phyloP scores from a whole-genome alignment of 1,140 invertebrate species.

The Drosophila guanche region DNA sequence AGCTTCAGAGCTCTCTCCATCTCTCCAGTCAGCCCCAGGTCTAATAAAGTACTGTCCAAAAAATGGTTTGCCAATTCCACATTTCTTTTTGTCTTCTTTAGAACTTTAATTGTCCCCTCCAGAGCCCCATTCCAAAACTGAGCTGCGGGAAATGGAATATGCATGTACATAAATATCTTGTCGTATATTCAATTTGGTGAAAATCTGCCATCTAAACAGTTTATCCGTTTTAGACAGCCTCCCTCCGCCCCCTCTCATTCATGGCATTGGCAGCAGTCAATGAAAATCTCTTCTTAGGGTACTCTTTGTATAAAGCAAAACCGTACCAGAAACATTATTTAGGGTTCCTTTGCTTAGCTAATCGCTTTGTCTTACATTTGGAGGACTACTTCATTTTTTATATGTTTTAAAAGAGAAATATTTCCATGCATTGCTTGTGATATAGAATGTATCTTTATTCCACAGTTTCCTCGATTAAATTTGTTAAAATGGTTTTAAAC shows the following conservation, averaged over 20 bases:
- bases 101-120: slow-evolving; percentile 55
- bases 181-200: slow-evolving; percentile 53
- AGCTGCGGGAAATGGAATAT: slow-evolving; percentile 10
- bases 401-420: too few species aligned
- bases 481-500: too few species aligned
- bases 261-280: slow-evolving; percentile 32
- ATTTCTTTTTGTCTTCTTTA: not conserved
- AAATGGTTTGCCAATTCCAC: slow-evolving; percentile 54
- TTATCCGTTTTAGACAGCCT: slow-evolving; percentile 46
- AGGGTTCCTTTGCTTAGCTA: not conserved
- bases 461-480: too few species aligned
- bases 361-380: too few species aligned
- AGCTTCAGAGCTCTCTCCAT: not conserved
- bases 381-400: too few species aligned
- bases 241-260: not conserved
- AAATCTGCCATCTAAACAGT: slow-evolving; percentile 59
- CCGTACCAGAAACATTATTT: not conserved
- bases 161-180: slow-evolving; percentile 39
- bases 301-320: slow-evolving; percentile 25
- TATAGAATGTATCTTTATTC: too few species aligned
- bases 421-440: too few species aligned
- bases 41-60: slow-evolving; percentile 47
- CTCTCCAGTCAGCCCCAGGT: slow-evolving; percentile 9
- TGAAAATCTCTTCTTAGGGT: slow-evolving; percentile 40
- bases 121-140: slow-evolving; percentile 21